phyloP scores from a whole-genome alignment of 1,140 invertebrate genomes.

The Gryllus bimaculatus region DNA sequence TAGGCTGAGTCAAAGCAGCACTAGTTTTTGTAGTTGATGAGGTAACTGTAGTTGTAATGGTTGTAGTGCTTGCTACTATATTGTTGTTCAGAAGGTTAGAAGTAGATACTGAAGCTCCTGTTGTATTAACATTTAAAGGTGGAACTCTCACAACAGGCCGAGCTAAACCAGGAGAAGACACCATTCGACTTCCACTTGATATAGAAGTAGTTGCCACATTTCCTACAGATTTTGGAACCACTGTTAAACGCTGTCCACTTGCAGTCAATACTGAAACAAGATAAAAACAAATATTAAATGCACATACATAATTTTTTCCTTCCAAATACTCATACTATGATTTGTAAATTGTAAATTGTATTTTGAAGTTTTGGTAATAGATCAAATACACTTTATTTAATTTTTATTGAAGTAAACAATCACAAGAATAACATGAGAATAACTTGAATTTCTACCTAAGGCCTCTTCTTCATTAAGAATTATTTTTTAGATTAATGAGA shows the following conservation, averaged over 20 bases:
- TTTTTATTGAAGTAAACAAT: no score
- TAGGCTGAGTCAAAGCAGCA: conserved; percentile 14
- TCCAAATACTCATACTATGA: no score
- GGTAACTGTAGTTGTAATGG: conserved; percentile 13
- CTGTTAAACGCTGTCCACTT: conserved; percentile 43
- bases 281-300: not conserved
- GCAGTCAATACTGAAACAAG: conserved; percentile 38
- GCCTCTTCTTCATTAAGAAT: no score
- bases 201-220: conserved; percentile 31
- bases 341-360: no score
- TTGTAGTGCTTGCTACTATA: conserved; percentile 10
- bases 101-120: conserved; percentile 25
- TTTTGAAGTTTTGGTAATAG: no score
- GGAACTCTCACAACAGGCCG: conserved; percentile 41
- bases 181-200: conserved; percentile 17
- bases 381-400: no score
- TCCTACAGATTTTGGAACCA: conserved; percentile 40
- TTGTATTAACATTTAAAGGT: conserved; percentile 35
- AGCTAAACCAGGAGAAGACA: conserved; percentile 21
- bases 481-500: no score
- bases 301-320: no score
- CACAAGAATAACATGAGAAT: no score
- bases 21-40: conserved; percentile 16
- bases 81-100: not conserved
- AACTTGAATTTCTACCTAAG: no score